Conservation (phyloP, 2,113 vertebrate species). For the Burhinus oedicnemus region DNA sequence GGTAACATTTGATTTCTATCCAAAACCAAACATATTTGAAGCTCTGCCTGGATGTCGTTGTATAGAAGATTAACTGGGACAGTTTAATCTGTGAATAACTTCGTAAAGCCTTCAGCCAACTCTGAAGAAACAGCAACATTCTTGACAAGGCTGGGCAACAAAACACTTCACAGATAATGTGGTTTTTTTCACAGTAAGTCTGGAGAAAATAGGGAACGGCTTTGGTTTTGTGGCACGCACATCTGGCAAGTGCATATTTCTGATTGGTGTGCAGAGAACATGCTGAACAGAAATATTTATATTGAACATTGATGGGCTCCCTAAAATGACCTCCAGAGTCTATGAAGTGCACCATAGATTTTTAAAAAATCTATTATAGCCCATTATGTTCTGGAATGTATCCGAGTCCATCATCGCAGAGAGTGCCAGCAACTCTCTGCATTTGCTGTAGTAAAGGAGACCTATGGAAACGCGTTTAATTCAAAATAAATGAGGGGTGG, state of each 20-base stretch:
- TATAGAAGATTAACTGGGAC: background rate
- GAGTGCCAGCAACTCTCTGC: background rate
- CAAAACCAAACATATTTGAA: constrained; percentile 4
- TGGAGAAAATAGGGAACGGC: background rate
- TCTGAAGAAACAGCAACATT: background rate
- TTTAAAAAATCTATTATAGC: background rate
- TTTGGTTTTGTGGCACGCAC: background rate
- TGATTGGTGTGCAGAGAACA: background rate
- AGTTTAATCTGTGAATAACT: background rate
- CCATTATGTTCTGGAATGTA: background rate
- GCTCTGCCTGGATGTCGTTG: background rate
- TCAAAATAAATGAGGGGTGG: background rate
- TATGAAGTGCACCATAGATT: background rate
- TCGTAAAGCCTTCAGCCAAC: background rate
- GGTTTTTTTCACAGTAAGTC: background rate
- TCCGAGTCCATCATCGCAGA: background rate
- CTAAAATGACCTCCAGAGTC: constrained; percentile 28
- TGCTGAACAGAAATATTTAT: background rate
- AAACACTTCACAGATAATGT: background rate
- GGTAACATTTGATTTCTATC: constrained; percentile 34
- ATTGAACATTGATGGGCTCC: background rate
- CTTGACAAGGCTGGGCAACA: background rate
- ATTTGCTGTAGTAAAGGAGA: background rate
- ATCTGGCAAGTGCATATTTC: background rate
- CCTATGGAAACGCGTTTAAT: background rate